These are phyloP conservation scores for Thunnus thynnus DNA, from an alignment of 2,113 vertebrate species.

Conservation along the genomic window DNA sequence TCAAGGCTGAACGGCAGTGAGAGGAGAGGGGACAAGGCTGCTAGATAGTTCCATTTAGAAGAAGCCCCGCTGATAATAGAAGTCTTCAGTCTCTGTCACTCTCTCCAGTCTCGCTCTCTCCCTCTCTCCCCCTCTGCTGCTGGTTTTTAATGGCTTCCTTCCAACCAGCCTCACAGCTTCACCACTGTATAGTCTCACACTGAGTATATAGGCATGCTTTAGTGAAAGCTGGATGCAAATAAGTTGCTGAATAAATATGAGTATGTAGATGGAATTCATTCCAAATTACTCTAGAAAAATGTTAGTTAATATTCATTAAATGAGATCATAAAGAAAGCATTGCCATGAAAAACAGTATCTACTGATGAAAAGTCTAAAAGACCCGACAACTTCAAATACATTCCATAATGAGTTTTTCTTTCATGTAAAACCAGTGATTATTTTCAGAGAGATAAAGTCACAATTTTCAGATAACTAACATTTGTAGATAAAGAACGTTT, in stretches of 20 bases:
- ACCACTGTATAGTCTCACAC: slow-evolving; percentile 26
- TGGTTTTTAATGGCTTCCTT: slow-evolving; percentile 66
- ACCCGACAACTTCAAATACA: slow-evolving; percentile 10
- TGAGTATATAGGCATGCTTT: slow-evolving; percentile 28
- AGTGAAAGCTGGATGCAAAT: slow-evolving; percentile 17
- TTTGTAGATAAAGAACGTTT: slow-evolving; percentile 8
- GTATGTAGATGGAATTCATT: slow-evolving; percentile 25
- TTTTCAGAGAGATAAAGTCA: slow-evolving; percentile 16
- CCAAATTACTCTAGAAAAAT: not conserved
- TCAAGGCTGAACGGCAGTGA: slow-evolving; percentile 69
- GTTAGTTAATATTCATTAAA: no score
- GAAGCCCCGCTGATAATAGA: slow-evolving; percentile 79
- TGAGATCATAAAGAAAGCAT: slow-evolving; percentile 9
- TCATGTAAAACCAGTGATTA: slow-evolving; percentile 22
- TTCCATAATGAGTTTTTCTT: slow-evolving; percentile 20
- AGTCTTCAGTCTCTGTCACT: slow-evolving; percentile 78
- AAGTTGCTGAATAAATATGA: slow-evolving; percentile 1
- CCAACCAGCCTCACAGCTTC: slow-evolving; percentile 38
- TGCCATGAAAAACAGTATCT: slow-evolving; percentile 8
- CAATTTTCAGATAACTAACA: not conserved
- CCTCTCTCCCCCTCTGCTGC: slow-evolving; percentile 28
- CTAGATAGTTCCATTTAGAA: slow-evolving; percentile 77
- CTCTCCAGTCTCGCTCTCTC: slow-evolving; percentile 35
- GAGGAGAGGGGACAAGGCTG: slow-evolving; percentile 65
- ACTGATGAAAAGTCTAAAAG: slow-evolving; percentile 6